Evolutionary conservation across 2,113 vertebrate genomes (phyloP), one percentile per base, ranked within the genome.

Genomic region (Myocastor coypus): DNA sequence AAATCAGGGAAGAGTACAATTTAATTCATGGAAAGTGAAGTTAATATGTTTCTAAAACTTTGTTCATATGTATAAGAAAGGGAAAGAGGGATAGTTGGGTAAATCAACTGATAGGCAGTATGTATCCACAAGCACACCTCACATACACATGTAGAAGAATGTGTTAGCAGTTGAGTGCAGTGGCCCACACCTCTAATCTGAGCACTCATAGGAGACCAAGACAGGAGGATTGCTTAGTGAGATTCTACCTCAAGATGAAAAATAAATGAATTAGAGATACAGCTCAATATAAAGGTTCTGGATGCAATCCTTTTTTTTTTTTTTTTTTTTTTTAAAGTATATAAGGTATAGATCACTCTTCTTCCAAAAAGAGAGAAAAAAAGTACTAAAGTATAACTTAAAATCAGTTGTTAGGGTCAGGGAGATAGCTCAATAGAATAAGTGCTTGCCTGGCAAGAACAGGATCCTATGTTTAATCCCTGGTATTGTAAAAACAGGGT

Each of bases 21-120:
- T 81, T 22, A 69, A 57, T 87, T n/a, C 28, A n/a, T 95, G 73
- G 16, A 40, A 94, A 22, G 10, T 89, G 32, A 68, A 22, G 10
- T 89, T 28, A 68, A 7, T 57, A 40, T 66, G 6, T 73, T 80
- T 93, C 92, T 50, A 71, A 84, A 89, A 59, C n/a, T 93, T 55
- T 78, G 17, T 83, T 69, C 46, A n/a, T 57, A 28, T 32, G 26
- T 73, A 17, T 2, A 80, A 61, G 57, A 30, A 13, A 86, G 16
- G 26, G 8, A 24, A 50, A 7, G 30, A n/a, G 30, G 34, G 75
- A 63, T 19, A 83, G 14, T 30, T 12, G 22, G 78, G 34, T 80
- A 75, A 28, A 42, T 59, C 9, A 26, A 13, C 63, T 3, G 10
- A 73, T 59, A 37, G 68, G 68, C 34, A 4, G 7, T 30, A 5